Evolutionary conservation across 1,140 invertebrate genomes (phyloP).

Genomic region (Achatina immaculata): DNA sequence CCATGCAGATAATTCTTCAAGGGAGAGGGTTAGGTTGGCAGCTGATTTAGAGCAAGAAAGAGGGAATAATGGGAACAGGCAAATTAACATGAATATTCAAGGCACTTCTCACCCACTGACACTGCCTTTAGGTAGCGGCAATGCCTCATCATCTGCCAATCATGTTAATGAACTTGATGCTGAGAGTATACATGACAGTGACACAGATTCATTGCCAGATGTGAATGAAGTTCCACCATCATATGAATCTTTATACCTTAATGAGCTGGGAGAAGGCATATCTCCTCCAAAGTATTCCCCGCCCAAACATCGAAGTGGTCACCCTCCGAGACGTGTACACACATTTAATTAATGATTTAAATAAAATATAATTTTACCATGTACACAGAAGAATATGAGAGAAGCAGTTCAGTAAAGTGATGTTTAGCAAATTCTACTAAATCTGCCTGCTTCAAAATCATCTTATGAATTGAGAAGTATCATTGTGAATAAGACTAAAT

Average conservation of each 20-base stretch:
- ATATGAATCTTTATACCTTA: slow-evolving; percentile 29
- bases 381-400: too few relatives aligned
- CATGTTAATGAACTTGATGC: background rate
- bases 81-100: background rate
- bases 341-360: slow-evolving; percentile 23
- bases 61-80: background rate
- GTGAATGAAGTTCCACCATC: slow-evolving; percentile 20
- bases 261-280: slow-evolving; percentile 3
- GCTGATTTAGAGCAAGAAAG: background rate
- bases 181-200: slow-evolving; percentile 7
- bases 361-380: too few relatives aligned
- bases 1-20: background rate
- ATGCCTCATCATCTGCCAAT: background rate
- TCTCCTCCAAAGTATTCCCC: slow-evolving; percentile 23
- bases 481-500: too few relatives aligned
- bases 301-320: slow-evolving; percentile 4
- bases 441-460: too few relatives aligned
- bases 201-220: slow-evolving; percentile 16
- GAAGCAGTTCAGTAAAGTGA: too few relatives aligned
- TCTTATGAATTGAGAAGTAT: too few relatives aligned
- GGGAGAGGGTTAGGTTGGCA: background rate
- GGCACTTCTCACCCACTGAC: background rate
- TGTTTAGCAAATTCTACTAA: too few relatives aligned
- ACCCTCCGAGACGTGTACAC: slow-evolving; percentile 22
- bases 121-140: background rate